Base-by-base conservation (phyloP, 2,113 vertebrate genomes). In the Plectropomus leopardus region DNA sequence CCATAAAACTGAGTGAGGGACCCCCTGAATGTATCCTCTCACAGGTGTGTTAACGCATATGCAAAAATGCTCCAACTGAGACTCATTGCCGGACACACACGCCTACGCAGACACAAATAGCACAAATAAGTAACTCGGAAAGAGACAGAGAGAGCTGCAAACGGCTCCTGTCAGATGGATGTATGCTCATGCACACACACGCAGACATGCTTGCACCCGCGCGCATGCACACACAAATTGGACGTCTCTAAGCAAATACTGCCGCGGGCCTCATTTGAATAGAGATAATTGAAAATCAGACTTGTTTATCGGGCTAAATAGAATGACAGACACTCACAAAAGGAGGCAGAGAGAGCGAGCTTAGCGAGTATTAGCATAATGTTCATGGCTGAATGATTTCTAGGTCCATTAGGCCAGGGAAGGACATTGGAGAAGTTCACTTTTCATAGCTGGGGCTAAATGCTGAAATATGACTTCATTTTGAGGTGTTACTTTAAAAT, bases 221-320 rank as follows among this genome's bases (percentile, higher is more conserved):
- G 16, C 7, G 19, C 48, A 55, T 21, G 10, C 57, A 65, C 76
- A 72, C 78, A 70, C 89, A 76, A 77, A 85, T 85, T 77, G 36
- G 76, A 87, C 76, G 70, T 68, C 85, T 85, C 86, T 81, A 59
- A 88, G 86, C 85, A 92, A 92, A 92, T 78, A 90, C 68, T 85
- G 90, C 92, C 64, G 84, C 89, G 48, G 89, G 92, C 86, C 89
- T 92, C 89, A 93, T 92, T 90, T 92, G 92, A 90, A 93, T 92
- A 86, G 92, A 90, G 91, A 93, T 93, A 93, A 93, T 92, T 93
- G 92, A 93, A 93, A 93, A 93, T 93, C 92, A 93, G 92, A 92
- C 91, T 93, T 93, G 92, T 93, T 93, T 93, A 93, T 92, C 88
- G 70, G 90, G 89, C 87, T 92, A 92, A 93, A 92, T 85, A 92